Conservation (phyloP, 1,140 invertebrate species). For the Diachasma alloeum region DNA sequence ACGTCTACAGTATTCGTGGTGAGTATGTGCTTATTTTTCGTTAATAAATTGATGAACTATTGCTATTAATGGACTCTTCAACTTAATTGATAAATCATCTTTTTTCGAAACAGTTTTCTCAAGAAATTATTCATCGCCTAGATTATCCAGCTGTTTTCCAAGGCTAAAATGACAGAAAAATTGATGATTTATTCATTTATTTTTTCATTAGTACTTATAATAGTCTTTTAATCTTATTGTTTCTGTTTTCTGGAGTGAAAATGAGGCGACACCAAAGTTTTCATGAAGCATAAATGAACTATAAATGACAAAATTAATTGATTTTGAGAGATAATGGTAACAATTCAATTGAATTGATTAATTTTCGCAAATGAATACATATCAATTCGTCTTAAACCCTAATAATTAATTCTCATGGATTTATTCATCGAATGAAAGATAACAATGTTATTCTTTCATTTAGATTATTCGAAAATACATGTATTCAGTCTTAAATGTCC, state of each 20-base stretch:
- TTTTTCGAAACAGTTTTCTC: not conserved
- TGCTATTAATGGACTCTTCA: constrained; percentile 7
- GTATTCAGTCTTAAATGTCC: not conserved
- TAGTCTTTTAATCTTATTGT: not conserved
- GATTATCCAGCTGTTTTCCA: constrained; percentile 29
- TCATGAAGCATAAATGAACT: too few species aligned
- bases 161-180: constrained; percentile 38
- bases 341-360: too few species aligned
- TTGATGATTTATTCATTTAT: not conserved
- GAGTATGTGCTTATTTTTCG: not conserved
- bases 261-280: too few species aligned
- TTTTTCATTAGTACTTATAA: not conserved
- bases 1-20: not conserved
- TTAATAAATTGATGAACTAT: constrained; percentile 1
- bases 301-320: too few species aligned
- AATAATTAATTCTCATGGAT: not conserved
- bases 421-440: not conserved
- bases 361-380: too few species aligned
- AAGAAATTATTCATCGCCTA: constrained; percentile 20
- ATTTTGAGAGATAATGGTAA: too few species aligned
- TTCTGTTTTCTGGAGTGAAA: too few species aligned
- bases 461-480: not conserved
- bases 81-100: not conserved
- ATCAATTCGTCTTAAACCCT: too few species aligned
- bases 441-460: not conserved